Conservation (phyloP, 2,113 vertebrate genomes). For the Stigmatopora nigra region DNA sequence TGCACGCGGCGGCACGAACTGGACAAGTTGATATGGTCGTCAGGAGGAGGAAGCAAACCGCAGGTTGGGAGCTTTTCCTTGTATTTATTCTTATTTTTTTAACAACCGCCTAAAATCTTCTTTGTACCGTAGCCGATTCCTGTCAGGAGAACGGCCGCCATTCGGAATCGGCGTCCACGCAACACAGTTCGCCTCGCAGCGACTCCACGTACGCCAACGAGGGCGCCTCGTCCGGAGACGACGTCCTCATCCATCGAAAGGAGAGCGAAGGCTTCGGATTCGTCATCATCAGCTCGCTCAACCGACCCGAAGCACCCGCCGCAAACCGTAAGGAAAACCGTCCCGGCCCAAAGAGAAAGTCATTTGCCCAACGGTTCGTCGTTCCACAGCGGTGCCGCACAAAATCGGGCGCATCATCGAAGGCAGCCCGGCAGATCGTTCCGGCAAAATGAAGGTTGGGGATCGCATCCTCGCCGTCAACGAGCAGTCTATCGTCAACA, state of each 20-base stretch:
- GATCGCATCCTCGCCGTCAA: slow-evolving; percentile 98
- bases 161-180: slow-evolving; percentile 87
- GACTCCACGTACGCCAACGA: slow-evolving; percentile 81
- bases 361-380: slow-evolving; percentile 23
- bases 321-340: slow-evolving; percentile 75
- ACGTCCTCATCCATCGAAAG: slow-evolving; percentile 89
- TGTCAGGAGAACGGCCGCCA: slow-evolving; percentile 94
- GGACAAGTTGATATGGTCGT: slow-evolving; percentile 94
- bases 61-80: slow-evolving; percentile 59
- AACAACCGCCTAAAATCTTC: too few species aligned
- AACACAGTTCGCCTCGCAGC: slow-evolving; percentile 94
- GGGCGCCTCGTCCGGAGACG: slow-evolving; percentile 71
- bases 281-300: slow-evolving; percentile 97
- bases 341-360: slow-evolving; percentile 30
- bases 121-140: slow-evolving; percentile 73
- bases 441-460: slow-evolving; percentile 92
- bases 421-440: slow-evolving; percentile 94
- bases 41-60: slow-evolving; percentile 79
- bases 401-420: slow-evolving; percentile 98
- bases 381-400: slow-evolving; percentile 83
- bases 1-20: slow-evolving; percentile 90
- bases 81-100: too few species aligned
- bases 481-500: slow-evolving; percentile 91
- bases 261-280: slow-evolving; percentile 97
- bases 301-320: slow-evolving; percentile 82